phyloP scores from a whole-genome alignment of 2,888 invertebrate genomes.

The Ophonus ardosiacus region DNA sequence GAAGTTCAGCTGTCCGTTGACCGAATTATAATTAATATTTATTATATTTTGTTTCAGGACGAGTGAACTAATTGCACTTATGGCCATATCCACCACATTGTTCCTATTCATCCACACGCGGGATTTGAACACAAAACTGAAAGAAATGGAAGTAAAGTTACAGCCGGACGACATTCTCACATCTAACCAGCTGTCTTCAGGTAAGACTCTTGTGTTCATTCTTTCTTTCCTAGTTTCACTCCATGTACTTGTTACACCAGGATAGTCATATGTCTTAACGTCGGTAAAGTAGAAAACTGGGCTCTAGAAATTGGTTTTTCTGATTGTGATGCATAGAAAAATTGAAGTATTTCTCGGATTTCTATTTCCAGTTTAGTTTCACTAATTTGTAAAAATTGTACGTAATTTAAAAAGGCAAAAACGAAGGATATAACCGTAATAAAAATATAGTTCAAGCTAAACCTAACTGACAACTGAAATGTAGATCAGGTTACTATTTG shows the following conservation, averaged over 20 bases:
- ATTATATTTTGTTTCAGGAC: constrained; percentile 78
- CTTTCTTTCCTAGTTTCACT: constrained; percentile 22
- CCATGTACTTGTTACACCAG: neutral
- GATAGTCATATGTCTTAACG: neutral
- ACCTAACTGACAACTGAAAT: too few relatives aligned
- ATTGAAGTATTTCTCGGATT: neutral
- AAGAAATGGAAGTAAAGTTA: constrained; percentile 88
- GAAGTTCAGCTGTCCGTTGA: neutral
- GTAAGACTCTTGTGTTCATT: constrained; percentile 71
- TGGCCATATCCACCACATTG: constrained; percentile 89
- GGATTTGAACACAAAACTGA: constrained; percentile 87
- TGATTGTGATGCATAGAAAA: neutral
- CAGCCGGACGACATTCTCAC: constrained; percentile 81
- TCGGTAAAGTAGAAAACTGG: constrained; percentile 7
- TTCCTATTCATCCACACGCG: constrained; percentile 92
- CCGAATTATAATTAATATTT: neutral
- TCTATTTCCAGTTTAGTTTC: neutral
- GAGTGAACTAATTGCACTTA: constrained; percentile 88
- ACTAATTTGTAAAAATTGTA: neutral
- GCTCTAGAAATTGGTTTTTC: constrained; percentile 17
- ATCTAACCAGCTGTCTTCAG: constrained; percentile 77
- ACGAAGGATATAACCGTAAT: neutral
- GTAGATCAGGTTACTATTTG: too few relatives aligned
- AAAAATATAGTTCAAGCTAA: neutral
- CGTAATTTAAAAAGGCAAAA: neutral